Percentiles rank a stretch among this genome's conserved stretches.
Evolutionary conservation across 1,140 invertebrate species (phyloP).

Genomic region (Adoxophyes honmai): DNA sequence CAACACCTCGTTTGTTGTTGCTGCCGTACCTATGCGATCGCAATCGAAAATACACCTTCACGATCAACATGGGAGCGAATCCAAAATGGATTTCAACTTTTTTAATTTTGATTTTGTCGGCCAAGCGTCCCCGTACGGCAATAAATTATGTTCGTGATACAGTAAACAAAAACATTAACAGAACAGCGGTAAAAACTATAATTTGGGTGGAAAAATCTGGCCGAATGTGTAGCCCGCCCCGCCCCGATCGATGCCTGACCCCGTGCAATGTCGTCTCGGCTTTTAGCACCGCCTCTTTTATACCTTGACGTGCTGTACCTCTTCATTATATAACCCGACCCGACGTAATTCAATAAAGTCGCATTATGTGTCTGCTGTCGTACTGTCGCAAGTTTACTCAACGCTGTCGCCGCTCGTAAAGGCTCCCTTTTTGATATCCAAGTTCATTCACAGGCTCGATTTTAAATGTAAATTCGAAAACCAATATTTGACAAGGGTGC

Average conservation of each 20-base stretch:
- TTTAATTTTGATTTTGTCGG: too few relatives aligned
- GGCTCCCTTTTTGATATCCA: not conserved
- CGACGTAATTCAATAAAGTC: constrained; percentile 8
- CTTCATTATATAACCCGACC: constrained; percentile 12
- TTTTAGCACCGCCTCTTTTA: constrained; percentile 44
- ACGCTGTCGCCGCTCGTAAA: not conserved
- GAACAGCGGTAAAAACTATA: not conserved
- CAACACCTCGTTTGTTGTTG: too few relatives aligned
- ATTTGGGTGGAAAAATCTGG: constrained; percentile 10
- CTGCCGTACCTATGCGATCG: too few relatives aligned
- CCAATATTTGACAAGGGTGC: constrained; percentile 32
- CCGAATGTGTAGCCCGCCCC: constrained; percentile 14
- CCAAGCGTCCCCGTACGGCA: too few relatives aligned
- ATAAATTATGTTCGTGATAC: too few relatives aligned
- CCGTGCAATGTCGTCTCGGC: constrained; percentile 51
- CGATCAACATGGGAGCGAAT: too few relatives aligned
- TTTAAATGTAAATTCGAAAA: constrained; percentile 36
- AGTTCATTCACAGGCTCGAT: not conserved
- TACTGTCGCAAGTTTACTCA: not conserved
- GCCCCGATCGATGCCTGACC: constrained; percentile 64
- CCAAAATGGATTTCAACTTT: too few relatives aligned
- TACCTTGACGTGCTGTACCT: constrained; percentile 14
- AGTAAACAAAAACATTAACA: too few relatives aligned
- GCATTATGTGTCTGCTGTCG: constrained; percentile 2
- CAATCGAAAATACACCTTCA: too few relatives aligned